Base-by-base conservation (phyloP, 1,140 invertebrate species). In the Plectrocnemia conspersa region DNA sequence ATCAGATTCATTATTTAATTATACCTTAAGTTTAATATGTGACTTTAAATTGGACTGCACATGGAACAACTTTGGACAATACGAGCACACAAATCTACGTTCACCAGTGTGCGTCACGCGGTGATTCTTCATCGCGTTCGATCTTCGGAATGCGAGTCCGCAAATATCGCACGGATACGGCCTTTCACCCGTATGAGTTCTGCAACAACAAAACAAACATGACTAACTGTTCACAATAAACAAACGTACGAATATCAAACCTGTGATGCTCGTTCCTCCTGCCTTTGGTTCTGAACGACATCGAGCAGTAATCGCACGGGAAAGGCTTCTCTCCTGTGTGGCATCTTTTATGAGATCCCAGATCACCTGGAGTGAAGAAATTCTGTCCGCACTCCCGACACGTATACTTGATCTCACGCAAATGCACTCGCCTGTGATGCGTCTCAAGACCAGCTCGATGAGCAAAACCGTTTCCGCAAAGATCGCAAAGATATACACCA, bases 101-200 rank as follows among this genome's bases (percentile, higher is more conserved):
- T 65, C 65, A 0, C 68, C 69, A 11, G 66, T 64, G 54, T 73
- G 69, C 5, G 70, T 68, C 5, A 78, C 58, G 6, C 69, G 68
- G 63, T 78, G 77, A 58, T 76, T 70, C 48, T 77, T 76, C 68
- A 78, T 68, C 23, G 77, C 77, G 25, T 77, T 75, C 19, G 73
- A 76, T 47, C 77, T 67, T 18, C 71, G 58, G 62, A 73, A 71
- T 60, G 65, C 55, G 48, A 66, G 56, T 27, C 70, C 62, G 63
- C 83, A 85, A n/a, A 79, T 65, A 23, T 76, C 74, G 63, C 83
- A 85, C 2, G 69, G 66, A 62, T 77, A 79, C 5, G 82, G 80
- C 54, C 81, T 76, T 42, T 83, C 79, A 3, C 76, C 76, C 0
- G 78, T 82, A 63, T 85, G 82, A 33, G 70, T 47, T 36, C 60